Conservation (phyloP, 2,888 invertebrate species). For the Gari tellinella region DNA sequence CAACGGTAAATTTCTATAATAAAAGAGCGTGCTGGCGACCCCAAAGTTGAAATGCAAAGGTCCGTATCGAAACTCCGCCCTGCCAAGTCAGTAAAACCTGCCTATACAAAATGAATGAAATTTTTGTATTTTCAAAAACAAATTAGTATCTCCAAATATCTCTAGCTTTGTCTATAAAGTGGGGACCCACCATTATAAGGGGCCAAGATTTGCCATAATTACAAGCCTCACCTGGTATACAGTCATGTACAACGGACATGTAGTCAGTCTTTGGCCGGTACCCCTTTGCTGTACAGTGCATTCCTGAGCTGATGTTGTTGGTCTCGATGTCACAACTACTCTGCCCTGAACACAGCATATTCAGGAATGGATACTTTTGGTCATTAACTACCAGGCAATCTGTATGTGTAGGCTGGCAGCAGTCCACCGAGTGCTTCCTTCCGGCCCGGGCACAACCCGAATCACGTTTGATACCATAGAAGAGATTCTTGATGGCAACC, state of each 20-base stretch:
- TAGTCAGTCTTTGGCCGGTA: conserved; percentile 65
- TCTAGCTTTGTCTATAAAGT: too few species aligned
- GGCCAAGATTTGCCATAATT: too few species aligned
- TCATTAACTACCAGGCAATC: conserved; percentile 76
- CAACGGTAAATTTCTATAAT: too few species aligned
- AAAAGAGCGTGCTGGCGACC: too few species aligned
- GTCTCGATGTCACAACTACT: conserved; percentile 68
- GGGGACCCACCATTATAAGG: too few species aligned
- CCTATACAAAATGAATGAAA: too few species aligned
- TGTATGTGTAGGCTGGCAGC: conserved; percentile 70
- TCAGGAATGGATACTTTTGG: conserved; percentile 70
- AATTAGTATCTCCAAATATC: too few species aligned
- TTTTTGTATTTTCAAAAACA: too few species aligned
- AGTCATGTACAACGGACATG: conserved; percentile 78
- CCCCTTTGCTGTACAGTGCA: conserved; percentile 54
- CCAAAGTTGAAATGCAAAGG: too few species aligned
- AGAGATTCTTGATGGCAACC: conserved; percentile 76
- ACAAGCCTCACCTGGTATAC: conserved; percentile 69
- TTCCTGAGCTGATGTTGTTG: conserved; percentile 60
- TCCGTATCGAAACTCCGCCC: too few species aligned
- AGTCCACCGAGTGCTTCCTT: conserved; percentile 58
- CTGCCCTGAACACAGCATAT: conserved; percentile 76
- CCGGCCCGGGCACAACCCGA: conserved; percentile 55
- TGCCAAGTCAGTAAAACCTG: too few species aligned
- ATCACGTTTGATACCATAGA: conserved; percentile 74